Conservation (phyloP, 2,888 invertebrate genomes). For the Drosophila koepferae region DNA sequence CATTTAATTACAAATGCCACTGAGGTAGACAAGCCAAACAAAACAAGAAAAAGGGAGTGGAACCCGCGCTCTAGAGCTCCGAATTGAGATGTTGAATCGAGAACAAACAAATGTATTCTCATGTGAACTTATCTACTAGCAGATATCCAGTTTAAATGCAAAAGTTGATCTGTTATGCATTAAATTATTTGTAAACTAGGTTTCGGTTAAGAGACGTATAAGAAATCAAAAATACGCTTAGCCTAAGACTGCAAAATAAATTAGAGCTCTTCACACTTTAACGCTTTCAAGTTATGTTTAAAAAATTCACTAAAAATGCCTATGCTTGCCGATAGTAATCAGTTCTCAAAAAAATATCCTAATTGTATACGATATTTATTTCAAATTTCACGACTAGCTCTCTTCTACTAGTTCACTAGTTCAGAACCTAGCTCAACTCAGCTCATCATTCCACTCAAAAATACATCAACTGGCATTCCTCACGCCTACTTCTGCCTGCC, state of each 20-base stretch:
- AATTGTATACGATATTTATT: not conserved
- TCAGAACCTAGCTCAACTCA: not conserved
- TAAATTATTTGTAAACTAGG: not conserved
- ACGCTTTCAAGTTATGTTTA: not conserved
- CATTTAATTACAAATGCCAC: slow-evolving; percentile 59
- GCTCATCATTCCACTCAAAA: not conserved
- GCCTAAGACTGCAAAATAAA: too few species aligned
- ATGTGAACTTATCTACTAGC: not conserved
- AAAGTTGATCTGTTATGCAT: not conserved
- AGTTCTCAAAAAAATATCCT: not conserved
- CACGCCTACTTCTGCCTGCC: not conserved
- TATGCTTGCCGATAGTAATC: not conserved
- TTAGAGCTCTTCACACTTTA: too few species aligned
- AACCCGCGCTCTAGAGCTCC: slow-evolving; percentile 8
- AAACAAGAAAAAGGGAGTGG: slow-evolving; percentile 17
- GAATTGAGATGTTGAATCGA: slow-evolving; percentile 8
- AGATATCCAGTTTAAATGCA: not conserved
- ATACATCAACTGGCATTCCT: not conserved
- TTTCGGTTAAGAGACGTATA: too few species aligned
- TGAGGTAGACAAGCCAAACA: slow-evolving; percentile 28
- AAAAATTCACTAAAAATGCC: not conserved
- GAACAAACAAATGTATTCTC: not conserved
- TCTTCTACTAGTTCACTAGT: not conserved
- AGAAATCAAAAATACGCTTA: too few species aligned
- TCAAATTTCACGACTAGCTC: not conserved